These are phyloP conservation scores for Odobenus rosmarus DNA, from an alignment of 2,113 vertebrate species.

Conservation along the genomic window DNA sequence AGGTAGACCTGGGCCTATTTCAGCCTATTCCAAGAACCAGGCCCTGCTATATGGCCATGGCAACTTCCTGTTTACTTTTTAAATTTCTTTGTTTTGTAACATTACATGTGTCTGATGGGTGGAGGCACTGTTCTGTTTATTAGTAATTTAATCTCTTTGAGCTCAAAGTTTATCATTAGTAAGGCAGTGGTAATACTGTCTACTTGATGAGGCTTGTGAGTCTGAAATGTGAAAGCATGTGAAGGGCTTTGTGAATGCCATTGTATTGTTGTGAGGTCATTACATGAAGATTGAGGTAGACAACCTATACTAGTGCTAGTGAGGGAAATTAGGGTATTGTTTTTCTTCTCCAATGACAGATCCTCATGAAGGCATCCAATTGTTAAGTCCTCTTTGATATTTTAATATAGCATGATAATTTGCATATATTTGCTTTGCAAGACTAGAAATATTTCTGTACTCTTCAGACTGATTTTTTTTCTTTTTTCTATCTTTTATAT, in stretches of 20 bases:
- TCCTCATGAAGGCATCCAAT: background rate
- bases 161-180: background rate
- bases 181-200: background rate
- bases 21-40: background rate
- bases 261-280: background rate
- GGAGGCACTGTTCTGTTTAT: background rate
- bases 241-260: background rate
- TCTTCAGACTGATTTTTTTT: background rate
- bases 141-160: conserved; percentile 6
- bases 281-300: background rate
- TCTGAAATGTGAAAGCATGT: conserved; percentile 29
- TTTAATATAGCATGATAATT: conserved; percentile 12
- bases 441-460: background rate
- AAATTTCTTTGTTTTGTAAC: background rate
- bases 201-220: background rate
- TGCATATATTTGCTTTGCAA: conserved; percentile 23
- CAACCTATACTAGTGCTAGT: background rate
- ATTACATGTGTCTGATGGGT: background rate
- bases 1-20: background rate
- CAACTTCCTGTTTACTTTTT: background rate
- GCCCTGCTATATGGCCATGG: background rate
- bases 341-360: background rate
- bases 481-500: background rate
- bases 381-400: background rate
- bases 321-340: background rate